Percentiles rank a stretch among this genome's conserved stretches.
These are phyloP conservation scores for Pao palembangensis DNA, from an alignment of 2,113 vertebrate genomes.

Conservation along the genomic window DNA sequence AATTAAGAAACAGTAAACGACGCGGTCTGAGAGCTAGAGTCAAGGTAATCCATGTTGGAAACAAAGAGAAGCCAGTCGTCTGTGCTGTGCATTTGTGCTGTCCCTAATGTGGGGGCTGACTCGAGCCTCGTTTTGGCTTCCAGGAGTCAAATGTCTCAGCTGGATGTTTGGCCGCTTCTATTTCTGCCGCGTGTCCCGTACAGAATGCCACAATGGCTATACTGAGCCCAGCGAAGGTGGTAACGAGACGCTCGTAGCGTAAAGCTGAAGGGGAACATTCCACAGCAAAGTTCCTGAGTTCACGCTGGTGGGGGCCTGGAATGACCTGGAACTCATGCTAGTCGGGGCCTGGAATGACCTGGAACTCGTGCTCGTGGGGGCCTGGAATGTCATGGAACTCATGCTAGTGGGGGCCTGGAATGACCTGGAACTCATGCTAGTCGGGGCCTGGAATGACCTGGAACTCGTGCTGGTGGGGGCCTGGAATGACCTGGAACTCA, in stretches of 20 bases:
- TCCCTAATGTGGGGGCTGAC: not conserved
- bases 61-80: not conserved
- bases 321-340: too few species aligned
- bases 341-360: too few species aligned
- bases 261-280: conserved; percentile 58
- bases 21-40: conserved; percentile 15
- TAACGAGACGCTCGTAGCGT: conserved; percentile 56
- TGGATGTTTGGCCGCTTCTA: conserved; percentile 46
- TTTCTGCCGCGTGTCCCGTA: conserved; percentile 62
- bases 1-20: conserved; percentile 30
- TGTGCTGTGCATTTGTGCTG: not conserved
- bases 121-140: conserved; percentile 43
- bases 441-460: too few species aligned
- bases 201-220: conserved; percentile 55
- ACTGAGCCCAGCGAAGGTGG: conserved; percentile 58
- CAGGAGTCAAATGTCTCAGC: conserved; percentile 36
- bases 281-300: conserved; percentile 48
- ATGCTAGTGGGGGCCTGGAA: too few species aligned
- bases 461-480: too few species aligned
- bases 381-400: too few species aligned
- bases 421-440: too few species aligned
- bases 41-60: too few species aligned
- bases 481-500: too few species aligned
- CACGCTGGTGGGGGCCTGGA: too few species aligned
- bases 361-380: too few species aligned